phyloP scores from a whole-genome alignment of 2,888 invertebrate species.

The Drosophila kuntzei region DNA sequence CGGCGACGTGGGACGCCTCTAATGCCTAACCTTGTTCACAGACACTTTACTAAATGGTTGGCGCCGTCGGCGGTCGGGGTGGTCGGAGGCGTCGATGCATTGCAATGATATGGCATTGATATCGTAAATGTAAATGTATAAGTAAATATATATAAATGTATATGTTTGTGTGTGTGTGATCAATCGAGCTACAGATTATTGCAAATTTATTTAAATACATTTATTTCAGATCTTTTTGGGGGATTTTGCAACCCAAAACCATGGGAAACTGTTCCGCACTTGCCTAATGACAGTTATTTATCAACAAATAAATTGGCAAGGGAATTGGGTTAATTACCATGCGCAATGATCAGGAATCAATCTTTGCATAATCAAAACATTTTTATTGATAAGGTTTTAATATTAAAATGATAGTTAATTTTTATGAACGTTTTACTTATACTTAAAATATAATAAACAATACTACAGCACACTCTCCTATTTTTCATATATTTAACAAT shows the following conservation, averaged over 20 bases:
- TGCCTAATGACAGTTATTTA: slow-evolving; percentile 73
- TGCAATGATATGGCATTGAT: slow-evolving; percentile 49
- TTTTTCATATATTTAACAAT: too few relatives aligned
- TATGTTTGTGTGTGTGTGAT: not conserved
- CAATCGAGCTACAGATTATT: slow-evolving; percentile 37
- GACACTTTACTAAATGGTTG: slow-evolving; percentile 69
- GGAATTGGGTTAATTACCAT: slow-evolving; percentile 13
- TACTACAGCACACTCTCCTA: too few relatives aligned
- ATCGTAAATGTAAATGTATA: slow-evolving; percentile 7
- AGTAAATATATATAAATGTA: not conserved
- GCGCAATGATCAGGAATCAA: slow-evolving; percentile 19
- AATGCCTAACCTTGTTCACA: slow-evolving; percentile 74
- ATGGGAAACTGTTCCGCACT: slow-evolving; percentile 53
- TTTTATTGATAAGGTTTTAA: slow-evolving; percentile 5
- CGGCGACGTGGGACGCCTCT: slow-evolving; percentile 69
- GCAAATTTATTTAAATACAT: slow-evolving; percentile 62
- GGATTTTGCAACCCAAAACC: slow-evolving; percentile 41
- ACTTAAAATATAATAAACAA: too few relatives aligned
- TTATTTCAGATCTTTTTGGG: slow-evolving; percentile 26
- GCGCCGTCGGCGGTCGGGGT: slow-evolving; percentile 38
- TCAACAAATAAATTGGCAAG: slow-evolving; percentile 54
- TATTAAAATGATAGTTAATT: not conserved
- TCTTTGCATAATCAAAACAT: not conserved
- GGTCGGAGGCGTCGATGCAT: slow-evolving; percentile 15
- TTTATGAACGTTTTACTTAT: too few relatives aligned